Evolutionary conservation across 1,140 invertebrate genomes (phyloP).

Genomic region (Trichonephila inaurata): DNA sequence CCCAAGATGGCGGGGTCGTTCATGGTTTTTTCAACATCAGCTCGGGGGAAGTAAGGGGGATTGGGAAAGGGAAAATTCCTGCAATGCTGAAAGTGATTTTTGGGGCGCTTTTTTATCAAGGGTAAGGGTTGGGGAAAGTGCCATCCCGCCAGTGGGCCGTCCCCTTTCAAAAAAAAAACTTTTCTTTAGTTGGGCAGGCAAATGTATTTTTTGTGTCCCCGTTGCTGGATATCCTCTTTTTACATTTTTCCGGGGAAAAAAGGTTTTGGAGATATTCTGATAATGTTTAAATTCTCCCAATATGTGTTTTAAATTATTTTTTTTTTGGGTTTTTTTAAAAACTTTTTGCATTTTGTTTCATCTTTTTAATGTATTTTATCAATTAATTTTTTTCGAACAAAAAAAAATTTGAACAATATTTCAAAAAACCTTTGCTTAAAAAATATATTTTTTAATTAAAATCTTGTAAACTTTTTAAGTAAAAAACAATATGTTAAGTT

Average conservation of each 20-base stretch:
- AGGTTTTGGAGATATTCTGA: constrained; percentile 42
- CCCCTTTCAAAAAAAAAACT: constrained; percentile 77
- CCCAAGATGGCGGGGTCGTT: constrained; percentile 85
- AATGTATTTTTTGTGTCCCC: constrained; percentile 80
- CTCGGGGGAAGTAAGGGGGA: constrained; percentile 82
- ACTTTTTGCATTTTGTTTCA: too few relatives aligned
- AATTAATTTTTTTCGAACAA: too few relatives aligned
- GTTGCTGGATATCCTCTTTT: constrained; percentile 81
- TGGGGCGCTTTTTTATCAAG: constrained; percentile 75
- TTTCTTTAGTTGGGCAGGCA: constrained; percentile 79
- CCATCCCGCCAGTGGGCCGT: constrained; percentile 74
- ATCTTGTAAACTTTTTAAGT: too few relatives aligned
- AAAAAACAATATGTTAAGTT: too few relatives aligned
- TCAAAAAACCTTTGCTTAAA: too few relatives aligned
- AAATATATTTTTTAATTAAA: too few relatives aligned
- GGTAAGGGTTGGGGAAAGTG: constrained; percentile 76
- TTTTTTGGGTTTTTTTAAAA: too few relatives aligned
- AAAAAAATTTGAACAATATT: too few relatives aligned
- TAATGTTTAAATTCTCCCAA: background rate
- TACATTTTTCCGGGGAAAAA: constrained; percentile 73
- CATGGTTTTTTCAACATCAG: constrained; percentile 94
- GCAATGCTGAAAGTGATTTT: constrained; percentile 77
- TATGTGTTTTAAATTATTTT: too few relatives aligned
- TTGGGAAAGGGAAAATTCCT: constrained; percentile 78
- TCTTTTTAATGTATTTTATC: too few relatives aligned